Evolutionary conservation across 2,888 invertebrate species (phyloP).

Genomic region (Cantharis rufa): DNA sequence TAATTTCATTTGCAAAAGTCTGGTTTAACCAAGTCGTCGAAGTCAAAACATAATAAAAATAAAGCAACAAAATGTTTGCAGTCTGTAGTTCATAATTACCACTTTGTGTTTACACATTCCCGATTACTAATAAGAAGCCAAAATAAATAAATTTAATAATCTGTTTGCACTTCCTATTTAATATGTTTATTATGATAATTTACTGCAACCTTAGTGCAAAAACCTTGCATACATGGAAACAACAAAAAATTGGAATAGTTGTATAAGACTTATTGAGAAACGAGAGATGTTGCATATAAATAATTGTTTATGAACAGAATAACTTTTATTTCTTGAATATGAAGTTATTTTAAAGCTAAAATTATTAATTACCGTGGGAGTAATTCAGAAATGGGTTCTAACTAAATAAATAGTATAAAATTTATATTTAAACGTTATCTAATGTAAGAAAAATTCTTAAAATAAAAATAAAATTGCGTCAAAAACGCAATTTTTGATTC

Average conservation of each 20-base stretch:
- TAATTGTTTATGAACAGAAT: neutral
- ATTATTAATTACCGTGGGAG: neutral
- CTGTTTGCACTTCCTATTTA: neutral
- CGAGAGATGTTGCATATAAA: neutral
- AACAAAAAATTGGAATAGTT: neutral
- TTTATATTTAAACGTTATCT: neutral
- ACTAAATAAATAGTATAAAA: neutral
- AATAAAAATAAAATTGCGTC: neutral
- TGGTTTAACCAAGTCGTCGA: neutral
- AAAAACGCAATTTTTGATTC: neutral
- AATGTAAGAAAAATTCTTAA: neutral
- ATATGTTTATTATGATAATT: neutral
- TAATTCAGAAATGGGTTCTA: neutral
- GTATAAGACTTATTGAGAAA: neutral
- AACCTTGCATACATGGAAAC: neutral
- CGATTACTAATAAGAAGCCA: neutral
- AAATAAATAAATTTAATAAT: neutral
- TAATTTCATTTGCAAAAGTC: neutral
- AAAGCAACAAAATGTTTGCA: neutral
- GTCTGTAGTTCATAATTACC: neutral
- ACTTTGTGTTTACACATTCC: neutral
- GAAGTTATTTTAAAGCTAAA: neutral
- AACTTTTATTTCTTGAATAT: neutral
- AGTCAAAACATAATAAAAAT: neutral
- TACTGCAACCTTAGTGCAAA: neutral